Conservation (phyloP, 2,888 invertebrate species). For the Cordilura impudica region DNA sequence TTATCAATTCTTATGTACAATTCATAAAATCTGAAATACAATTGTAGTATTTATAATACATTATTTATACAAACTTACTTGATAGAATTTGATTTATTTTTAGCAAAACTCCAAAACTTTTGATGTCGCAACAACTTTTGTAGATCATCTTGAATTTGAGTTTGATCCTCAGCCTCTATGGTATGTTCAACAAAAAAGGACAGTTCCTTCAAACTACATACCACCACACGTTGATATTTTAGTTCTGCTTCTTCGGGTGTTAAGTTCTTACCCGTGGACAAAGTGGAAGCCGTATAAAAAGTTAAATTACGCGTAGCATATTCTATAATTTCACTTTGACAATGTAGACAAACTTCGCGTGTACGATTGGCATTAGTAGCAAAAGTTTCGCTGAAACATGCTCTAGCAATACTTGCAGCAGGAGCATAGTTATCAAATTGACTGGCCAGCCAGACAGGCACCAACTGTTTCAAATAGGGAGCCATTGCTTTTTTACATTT, state of each 20-base stretch:
- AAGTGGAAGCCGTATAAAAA: constrained; percentile 80
- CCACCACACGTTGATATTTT: constrained; percentile 83
- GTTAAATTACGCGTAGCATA: constrained; percentile 86
- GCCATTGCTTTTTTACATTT: constrained; percentile 88
- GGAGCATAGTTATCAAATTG: constrained; percentile 92
- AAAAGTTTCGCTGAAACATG: constrained; percentile 86
- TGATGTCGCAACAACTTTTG: constrained; percentile 80
- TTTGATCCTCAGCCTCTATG: constrained; percentile 76
- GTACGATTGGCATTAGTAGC: constrained; percentile 85
- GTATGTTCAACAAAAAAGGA: constrained; percentile 82
- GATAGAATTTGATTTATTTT: constrained; percentile 79
- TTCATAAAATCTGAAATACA: no score
- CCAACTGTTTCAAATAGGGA: constrained; percentile 86
- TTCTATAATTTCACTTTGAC: constrained; percentile 87
- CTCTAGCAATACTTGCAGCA: constrained; percentile 85
- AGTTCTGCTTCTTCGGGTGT: constrained; percentile 84
- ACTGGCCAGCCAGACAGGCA: constrained; percentile 91
- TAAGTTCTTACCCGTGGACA: constrained; percentile 79
- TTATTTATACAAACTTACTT: constrained; percentile 70
- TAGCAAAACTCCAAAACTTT: constrained; percentile 86
- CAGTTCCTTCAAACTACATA: constrained; percentile 83
- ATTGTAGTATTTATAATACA: no score
- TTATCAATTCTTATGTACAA: no score
- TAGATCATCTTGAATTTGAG: constrained; percentile 75
- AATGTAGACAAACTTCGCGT: constrained; percentile 88